A percentile compares a stretch with the other conserved stretches of the same genome.
These are phyloP conservation scores for Polylopha cassiicola DNA, from an alignment of 2,888 invertebrate genomes.

Conservation along the genomic window DNA sequence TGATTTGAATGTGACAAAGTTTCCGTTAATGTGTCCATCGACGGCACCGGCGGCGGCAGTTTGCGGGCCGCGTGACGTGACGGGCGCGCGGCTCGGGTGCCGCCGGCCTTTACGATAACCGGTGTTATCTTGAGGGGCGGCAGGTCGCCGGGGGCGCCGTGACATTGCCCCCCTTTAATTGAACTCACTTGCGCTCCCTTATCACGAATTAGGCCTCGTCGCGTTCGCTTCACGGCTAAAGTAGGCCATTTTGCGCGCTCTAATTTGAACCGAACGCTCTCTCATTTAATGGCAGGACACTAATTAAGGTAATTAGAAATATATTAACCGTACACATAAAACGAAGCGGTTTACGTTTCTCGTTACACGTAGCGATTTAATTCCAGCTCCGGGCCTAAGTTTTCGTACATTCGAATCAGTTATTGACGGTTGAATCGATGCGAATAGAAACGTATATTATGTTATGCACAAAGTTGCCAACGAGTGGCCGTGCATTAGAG, in stretches of 20 bases:
- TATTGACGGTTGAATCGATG: constrained; percentile 10
- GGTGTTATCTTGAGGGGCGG: constrained; percentile 47
- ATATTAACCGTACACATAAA: constrained; percentile 43
- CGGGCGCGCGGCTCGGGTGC: background rate
- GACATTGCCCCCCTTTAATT: constrained; percentile 61
- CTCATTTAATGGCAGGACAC: constrained; percentile 59
- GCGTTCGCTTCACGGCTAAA: constrained; percentile 64
- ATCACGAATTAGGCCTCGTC: constrained; percentile 66
- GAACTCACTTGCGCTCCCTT: constrained; percentile 60
- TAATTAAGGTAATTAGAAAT: constrained; percentile 69
- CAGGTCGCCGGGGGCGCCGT: constrained; percentile 43
- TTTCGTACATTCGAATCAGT: constrained; percentile 16
- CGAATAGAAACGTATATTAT: constrained; percentile 10
- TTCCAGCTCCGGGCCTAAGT: constrained; percentile 2
- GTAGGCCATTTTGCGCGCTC: constrained; percentile 60
- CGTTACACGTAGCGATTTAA: constrained; percentile 23
- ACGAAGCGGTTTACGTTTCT: constrained; percentile 39
- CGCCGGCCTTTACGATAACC: constrained; percentile 46
- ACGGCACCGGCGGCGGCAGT: constrained; percentile 17
- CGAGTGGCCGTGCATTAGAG: constrained; percentile 49
- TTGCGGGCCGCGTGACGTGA: constrained; percentile 9
- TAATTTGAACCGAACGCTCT: constrained; percentile 63
- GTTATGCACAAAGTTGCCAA: constrained; percentile 39
- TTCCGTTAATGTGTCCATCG: constrained; percentile 24
- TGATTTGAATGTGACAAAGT: constrained; percentile 25